Conservation (phyloP, 1,140 invertebrate genomes). For the Pseudomyrmex cubaensis region DNA sequence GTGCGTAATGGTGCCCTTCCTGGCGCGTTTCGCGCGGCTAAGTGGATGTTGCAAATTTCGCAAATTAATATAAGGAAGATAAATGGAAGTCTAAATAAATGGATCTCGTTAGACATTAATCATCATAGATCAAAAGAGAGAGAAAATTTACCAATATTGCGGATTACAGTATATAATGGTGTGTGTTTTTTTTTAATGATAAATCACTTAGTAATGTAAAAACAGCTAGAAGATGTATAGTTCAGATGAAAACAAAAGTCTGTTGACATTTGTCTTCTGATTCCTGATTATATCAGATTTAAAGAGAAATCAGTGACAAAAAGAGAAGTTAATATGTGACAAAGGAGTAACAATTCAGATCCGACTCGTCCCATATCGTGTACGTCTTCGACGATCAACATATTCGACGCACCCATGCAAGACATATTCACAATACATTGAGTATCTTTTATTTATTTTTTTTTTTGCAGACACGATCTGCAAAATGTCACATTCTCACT, state of each 20-base stretch:
- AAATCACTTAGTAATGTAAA: too few relatives aligned
- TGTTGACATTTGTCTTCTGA: neutral
- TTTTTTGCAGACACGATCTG: neutral
- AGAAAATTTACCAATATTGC: too few relatives aligned
- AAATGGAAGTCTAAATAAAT: neutral
- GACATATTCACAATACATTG: conserved; percentile 3
- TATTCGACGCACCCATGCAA: conserved; percentile 64
- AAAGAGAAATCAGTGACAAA: conserved; percentile 23
- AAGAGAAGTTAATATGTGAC: conserved; percentile 40
- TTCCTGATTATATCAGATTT: neutral
- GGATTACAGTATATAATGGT: too few relatives aligned
- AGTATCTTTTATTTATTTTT: conserved; percentile 12
- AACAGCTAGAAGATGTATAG: too few relatives aligned
- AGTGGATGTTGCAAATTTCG: conserved; percentile 5
- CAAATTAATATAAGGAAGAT: neutral
- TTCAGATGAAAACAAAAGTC: neutral
- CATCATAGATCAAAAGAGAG: neutral
- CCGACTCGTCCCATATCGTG: conserved; percentile 78
- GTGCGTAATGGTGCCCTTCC: neutral
- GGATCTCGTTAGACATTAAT: neutral
- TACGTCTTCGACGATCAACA: conserved; percentile 65
- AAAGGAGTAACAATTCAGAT: conserved; percentile 79
- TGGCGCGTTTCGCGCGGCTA: neutral
- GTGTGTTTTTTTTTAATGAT: too few relatives aligned
- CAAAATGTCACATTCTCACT: conserved; percentile 52